Evolutionary conservation across 2,797 vertebrate species (phyloP).

Genomic region (Danio aesculapii): DNA sequence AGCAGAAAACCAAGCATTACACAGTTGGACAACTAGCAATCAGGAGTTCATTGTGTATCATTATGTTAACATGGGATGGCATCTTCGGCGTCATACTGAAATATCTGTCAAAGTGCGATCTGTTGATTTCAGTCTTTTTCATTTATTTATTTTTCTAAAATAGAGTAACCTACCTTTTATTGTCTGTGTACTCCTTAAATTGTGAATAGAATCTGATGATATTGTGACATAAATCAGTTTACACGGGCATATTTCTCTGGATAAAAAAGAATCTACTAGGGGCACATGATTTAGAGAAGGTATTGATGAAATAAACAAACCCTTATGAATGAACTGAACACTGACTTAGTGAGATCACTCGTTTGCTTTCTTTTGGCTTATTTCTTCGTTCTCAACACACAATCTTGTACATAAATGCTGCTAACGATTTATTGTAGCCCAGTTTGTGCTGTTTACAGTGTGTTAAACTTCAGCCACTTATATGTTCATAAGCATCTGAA

Average conservation of each 20-base stretch:
- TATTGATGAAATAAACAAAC: too few relatives aligned
- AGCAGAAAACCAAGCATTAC: slow-evolving; percentile 26
- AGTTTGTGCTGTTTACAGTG: too few relatives aligned
- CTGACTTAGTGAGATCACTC: too few relatives aligned
- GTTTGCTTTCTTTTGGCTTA: too few relatives aligned
- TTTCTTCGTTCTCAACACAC: too few relatives aligned
- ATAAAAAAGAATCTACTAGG: too few relatives aligned
- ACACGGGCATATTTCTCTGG: too few relatives aligned
- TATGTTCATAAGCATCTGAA: too few relatives aligned
- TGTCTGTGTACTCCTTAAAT: not conserved
- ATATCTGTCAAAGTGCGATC: slow-evolving; percentile 28
- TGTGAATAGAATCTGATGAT: not conserved
- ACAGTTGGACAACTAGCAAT: slow-evolving; percentile 44
- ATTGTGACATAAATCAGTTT: not conserved
- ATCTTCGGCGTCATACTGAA: slow-evolving; percentile 26
- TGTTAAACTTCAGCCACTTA: too few relatives aligned
- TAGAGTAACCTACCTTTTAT: not conserved
- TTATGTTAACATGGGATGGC: slow-evolving; percentile 37
- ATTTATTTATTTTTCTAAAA: not conserved
- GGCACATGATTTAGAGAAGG: not conserved
- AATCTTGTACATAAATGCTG: too few relatives aligned
- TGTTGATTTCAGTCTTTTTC: not conserved
- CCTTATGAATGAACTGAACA: too few relatives aligned
- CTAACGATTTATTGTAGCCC: too few relatives aligned
- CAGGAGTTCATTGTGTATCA: slow-evolving; percentile 16